Evolutionary conservation across 2,797 vertebrate genomes (phyloP).

Genomic region (Malurus splendens): DNA sequence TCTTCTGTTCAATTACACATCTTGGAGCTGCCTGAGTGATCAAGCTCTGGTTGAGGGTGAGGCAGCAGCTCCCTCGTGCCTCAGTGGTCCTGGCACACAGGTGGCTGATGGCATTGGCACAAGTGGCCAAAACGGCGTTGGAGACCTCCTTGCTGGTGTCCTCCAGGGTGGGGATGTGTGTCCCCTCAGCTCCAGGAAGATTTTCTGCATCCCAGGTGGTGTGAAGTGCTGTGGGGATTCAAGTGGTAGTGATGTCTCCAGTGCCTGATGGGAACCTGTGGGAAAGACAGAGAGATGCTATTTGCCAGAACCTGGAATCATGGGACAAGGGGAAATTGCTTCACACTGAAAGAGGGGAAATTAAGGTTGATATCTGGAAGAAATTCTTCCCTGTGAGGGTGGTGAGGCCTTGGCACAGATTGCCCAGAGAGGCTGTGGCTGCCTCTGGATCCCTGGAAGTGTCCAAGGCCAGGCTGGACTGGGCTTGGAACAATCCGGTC

Average conservation of each 20-base stretch:
- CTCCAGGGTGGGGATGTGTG: not conserved
- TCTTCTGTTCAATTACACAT: not conserved
- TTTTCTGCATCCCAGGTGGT: not conserved
- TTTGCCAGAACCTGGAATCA: not conserved
- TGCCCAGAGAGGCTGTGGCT: not conserved
- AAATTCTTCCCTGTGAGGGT: not conserved
- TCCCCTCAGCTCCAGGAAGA: not conserved
- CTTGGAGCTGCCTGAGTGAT: fast-evolving
- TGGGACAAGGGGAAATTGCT: fast-evolving
- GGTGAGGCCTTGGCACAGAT: fast-evolving
- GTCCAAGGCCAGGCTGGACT: fast-evolving
- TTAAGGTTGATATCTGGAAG: not conserved
- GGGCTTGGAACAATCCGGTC: fast-evolving
- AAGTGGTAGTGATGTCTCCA: not conserved
- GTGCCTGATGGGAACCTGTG: not conserved
- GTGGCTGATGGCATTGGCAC: not conserved
- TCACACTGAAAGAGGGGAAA: not conserved
- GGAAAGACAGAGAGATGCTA: not conserved
- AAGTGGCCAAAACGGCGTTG: not conserved
- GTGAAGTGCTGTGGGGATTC: not conserved
- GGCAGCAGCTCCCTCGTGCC: not conserved
- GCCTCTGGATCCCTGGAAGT: not conserved
- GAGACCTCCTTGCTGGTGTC: not conserved
- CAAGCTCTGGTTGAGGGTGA: fast-evolving
- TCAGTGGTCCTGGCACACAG: fast-evolving